Base-by-base conservation (phyloP, 2,113 vertebrate genomes). In the Prinia subflava region DNA sequence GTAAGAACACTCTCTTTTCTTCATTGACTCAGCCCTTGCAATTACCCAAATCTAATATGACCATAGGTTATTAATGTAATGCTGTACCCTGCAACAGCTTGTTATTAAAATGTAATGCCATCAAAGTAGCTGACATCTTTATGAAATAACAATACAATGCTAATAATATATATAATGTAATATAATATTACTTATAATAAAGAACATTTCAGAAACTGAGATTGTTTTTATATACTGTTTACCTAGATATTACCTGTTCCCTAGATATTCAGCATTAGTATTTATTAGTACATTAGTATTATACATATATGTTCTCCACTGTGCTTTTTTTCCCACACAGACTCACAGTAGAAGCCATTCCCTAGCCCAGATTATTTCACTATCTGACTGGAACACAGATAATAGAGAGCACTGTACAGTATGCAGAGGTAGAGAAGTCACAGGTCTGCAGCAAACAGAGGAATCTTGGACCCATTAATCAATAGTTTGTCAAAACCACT, bases 141-240 rank as follows among this genome's bases (percentile, higher is more conserved):
- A 92, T 60, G 84, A 92, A 93, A 95, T 84, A 67, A 53, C 4
- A 83, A 71, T 37, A 37, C 13, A 53, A 73, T 31, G 2, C 53
- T 71, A 62, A 71, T 62, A 53, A 44, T 71, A 44, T 52, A 42
- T 81, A 47, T 31, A 35, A 52, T 44, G 16, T 62, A 71, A 44
- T 25, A 62, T 25, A 53, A 53, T 89, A 31, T 65, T 35, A 19
- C 23, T 95, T 94, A 91, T 87, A 92, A 60, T 70, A 91, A 97
- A 92, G 86, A 97, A 89, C 13, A 94, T 69, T 93, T 97, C 68
- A 93, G 90, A 97, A 96, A 87, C 35, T 86, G 83, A 95, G 96
- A 95, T 83, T 65, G 63, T 25, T 92, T 95, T 96, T 93, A 53
- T 92, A 96, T 96, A 87, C 56, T 89, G 47, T 96, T 95, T 94